Conservation (phyloP, 2,113 vertebrate genomes). For the Aptenodytes patagonicus region DNA sequence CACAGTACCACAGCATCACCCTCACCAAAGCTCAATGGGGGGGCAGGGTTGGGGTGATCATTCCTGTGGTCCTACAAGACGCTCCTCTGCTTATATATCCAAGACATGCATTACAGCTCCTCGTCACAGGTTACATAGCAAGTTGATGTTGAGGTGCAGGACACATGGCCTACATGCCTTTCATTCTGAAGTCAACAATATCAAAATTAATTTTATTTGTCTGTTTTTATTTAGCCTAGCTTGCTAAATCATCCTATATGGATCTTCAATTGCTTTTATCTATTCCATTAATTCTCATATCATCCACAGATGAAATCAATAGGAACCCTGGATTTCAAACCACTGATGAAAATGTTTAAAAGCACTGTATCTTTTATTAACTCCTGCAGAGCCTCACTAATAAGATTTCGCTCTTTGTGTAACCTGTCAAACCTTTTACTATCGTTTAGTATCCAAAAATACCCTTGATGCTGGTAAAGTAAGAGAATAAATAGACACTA, state of each 20-base stretch:
- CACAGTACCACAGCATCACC: background rate
- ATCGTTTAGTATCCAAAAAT: background rate
- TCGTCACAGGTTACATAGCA: background rate
- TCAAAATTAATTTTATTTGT: background rate
- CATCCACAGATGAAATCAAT: background rate
- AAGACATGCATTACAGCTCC: background rate
- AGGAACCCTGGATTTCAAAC: background rate
- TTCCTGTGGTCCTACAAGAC: background rate
- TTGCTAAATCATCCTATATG: background rate
- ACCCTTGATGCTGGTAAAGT: background rate
- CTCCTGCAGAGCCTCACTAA: background rate
- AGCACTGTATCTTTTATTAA: background rate
- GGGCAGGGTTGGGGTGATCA: background rate
- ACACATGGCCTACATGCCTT: background rate
- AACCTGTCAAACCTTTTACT: background rate
- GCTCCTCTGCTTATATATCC: background rate
- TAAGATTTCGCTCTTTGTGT: background rate
- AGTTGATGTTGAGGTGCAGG: background rate
- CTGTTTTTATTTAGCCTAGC: background rate
- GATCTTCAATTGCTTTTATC: background rate
- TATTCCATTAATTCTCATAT: background rate
- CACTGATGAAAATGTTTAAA: background rate
- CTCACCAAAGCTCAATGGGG: background rate
- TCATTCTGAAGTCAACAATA: background rate
- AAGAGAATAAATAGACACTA: background rate